Conservation (phyloP, 2,888 invertebrate genomes). For the Alloplasta piceator region DNA sequence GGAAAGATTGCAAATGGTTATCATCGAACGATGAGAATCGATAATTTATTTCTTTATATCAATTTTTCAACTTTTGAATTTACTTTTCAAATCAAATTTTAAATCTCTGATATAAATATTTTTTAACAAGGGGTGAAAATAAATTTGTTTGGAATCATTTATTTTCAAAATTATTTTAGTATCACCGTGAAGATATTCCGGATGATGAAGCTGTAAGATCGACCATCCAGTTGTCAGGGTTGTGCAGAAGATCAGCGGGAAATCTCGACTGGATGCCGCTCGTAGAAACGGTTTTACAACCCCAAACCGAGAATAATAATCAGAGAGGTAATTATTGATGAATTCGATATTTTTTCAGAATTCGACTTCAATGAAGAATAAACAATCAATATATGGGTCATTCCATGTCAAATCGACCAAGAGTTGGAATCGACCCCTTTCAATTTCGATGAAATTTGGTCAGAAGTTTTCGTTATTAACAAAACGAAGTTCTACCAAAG, state of each 20-base stretch:
- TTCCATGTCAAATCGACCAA: no score
- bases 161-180: slow-evolving; percentile 57
- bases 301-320: slow-evolving; percentile 73
- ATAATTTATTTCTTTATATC: slow-evolving; percentile 29
- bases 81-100: not conserved
- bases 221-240: slow-evolving; percentile 77
- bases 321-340: slow-evolving; percentile 70
- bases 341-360: not conserved
- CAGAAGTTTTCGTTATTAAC: no score
- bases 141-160: not conserved
- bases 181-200: slow-evolving; percentile 67
- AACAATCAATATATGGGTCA: not conserved
- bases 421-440: no score
- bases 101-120: no score
- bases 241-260: slow-evolving; percentile 81
- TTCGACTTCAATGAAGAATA: not conserved
- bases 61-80: slow-evolving; percentile 2
- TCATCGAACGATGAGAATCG: slow-evolving; percentile 5
- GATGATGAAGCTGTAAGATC: slow-evolving; percentile 75
- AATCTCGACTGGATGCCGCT: slow-evolving; percentile 82
- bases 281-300: slow-evolving; percentile 78
- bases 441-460: no score
- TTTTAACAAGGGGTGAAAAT: no score
- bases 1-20: slow-evolving; percentile 76
- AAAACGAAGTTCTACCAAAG: no score